Evolutionary conservation across 2,888 invertebrate genomes (phyloP), one percentile per base, ranked within the genome.

Genomic region (Cyrtodaria siliqua): DNA sequence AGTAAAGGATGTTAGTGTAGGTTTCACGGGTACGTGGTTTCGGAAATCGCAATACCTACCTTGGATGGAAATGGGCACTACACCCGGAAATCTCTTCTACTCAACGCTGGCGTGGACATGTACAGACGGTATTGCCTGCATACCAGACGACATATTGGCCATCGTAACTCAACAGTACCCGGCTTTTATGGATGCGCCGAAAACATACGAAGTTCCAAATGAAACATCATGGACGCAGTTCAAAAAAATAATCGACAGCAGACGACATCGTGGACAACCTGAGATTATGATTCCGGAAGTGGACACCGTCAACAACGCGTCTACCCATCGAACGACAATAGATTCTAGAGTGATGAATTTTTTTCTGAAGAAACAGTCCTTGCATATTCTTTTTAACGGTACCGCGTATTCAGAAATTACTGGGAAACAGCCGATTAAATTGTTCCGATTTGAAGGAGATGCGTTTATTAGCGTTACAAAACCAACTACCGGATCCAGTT

Each of bases 211-310:
- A 16, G 64, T 49, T 12, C 74, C 74, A 12, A 69, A 77, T 18
- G 74, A 78, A 27, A 81, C 77, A 0, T 62, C 78, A 0, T 81
- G 81, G 81, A 61, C 68, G 3, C 61, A 40, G 12, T 77, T 81
- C 47, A 75, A 81, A 52, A 47, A 53, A 14, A 60, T 40, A 2
- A 71, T 81, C 18, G 81, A 81, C 38, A n/a, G 50, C 16, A 49
- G 80, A 18, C 67, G 80, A n/a, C 56, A 27, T 8, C 42, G 42
- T 12, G 66, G 69, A 2, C 26, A 57, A 44, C 73, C 80, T 1
- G 76, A 73, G 18, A 73, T 70, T 14, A 70, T 77, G 1, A 49
- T 79, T 27, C 79, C 75, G 12, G 26, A 44, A 16, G 62, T 75
- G 0, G 66, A 63, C 18, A 38, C 68, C 18, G 47, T 38, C 8